Conservation (phyloP, 2,113 vertebrate genomes). For the Choloepus hoffmanni region DNA sequence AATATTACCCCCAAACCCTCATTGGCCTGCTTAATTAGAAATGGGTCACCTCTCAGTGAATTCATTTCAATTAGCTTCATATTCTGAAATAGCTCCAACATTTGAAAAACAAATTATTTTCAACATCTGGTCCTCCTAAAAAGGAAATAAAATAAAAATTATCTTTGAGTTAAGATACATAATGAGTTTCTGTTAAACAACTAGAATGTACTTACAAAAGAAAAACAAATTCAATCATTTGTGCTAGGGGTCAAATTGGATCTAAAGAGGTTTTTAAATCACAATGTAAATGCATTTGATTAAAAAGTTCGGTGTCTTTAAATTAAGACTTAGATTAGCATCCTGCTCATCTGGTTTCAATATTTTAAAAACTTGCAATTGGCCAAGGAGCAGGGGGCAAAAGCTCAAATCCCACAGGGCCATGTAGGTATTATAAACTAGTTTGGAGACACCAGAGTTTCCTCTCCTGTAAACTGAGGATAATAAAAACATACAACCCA, state of each 20-base stretch:
- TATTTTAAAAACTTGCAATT: neutral
- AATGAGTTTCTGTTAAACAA: neutral
- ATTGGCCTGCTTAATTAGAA: neutral
- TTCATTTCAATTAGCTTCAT: neutral
- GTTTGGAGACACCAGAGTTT: neutral
- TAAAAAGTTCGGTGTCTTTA: neutral
- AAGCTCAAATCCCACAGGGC: neutral
- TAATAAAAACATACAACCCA: neutral
- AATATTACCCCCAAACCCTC: neutral
- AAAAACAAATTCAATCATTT: neutral
- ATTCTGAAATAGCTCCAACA: constrained; percentile 20
- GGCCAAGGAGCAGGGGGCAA: neutral
- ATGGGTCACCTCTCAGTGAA: neutral
- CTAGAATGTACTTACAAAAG: neutral
- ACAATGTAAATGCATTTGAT: neutral
- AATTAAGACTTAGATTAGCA: neutral
- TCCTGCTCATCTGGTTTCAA: neutral
- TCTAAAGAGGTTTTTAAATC: constrained; percentile 12
- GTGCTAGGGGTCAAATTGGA: neutral
- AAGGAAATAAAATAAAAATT: constrained; percentile 59
- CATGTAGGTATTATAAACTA: neutral
- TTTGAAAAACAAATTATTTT: neutral
- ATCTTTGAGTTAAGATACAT: constrained; percentile 2
- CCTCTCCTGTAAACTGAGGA: neutral
- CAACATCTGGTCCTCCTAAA: constrained; percentile 17